Conservation (phyloP, 2,797 vertebrate species). For the Scarus forsteni region DNA sequence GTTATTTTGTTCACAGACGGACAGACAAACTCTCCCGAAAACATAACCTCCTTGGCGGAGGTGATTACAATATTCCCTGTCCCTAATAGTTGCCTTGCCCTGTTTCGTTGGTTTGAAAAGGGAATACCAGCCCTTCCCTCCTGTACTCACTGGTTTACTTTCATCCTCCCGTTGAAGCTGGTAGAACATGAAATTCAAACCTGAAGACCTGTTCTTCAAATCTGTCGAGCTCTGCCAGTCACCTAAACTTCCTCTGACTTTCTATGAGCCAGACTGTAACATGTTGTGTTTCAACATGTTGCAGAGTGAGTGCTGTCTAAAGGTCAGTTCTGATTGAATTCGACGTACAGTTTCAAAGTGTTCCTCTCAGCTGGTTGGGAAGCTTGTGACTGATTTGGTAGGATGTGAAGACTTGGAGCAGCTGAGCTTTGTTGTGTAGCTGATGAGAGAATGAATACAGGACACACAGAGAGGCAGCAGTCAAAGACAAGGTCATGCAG, state of each 20-base stretch:
- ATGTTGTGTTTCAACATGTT: neutral
- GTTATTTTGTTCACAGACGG: no score
- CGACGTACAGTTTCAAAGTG: slow-evolving; percentile 5
- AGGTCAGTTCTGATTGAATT: slow-evolving; percentile 6
- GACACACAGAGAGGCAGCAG: neutral
- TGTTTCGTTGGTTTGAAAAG: neutral
- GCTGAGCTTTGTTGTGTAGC: neutral
- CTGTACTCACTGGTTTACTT: neutral
- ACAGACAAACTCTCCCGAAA: no score
- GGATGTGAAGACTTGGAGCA: neutral
- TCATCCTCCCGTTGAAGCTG: neutral
- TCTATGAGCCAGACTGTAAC: neutral
- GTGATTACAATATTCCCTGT: no score
- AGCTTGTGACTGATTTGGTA: neutral
- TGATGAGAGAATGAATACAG: neutral
- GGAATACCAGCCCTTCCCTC: neutral
- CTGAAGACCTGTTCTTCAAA: neutral
- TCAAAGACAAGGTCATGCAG: neutral
- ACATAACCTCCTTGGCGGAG: no score
- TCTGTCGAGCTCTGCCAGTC: neutral
- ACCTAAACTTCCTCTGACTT: neutral
- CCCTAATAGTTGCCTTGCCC: neutral
- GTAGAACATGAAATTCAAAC: slow-evolving; percentile 4
- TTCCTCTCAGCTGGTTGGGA: slow-evolving; percentile 1
- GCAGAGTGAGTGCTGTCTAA: neutral